Evolutionary conservation across 2,113 vertebrate genomes (phyloP), one percentile per base, ranked within the genome.

Genomic region (Ictalurus punctatus): DNA sequence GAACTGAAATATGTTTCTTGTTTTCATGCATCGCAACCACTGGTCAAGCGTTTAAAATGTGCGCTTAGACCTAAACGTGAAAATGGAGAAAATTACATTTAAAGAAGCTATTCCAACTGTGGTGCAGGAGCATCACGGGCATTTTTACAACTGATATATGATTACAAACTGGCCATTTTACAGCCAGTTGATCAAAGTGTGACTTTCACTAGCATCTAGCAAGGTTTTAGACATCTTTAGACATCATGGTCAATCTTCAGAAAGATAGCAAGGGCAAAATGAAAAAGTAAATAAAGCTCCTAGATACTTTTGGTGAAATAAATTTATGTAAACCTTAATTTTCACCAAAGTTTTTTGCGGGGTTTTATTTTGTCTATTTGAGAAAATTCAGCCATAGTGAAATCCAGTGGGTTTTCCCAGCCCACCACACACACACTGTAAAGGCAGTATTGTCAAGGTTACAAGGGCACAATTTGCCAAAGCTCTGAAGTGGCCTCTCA

Each of bases 381-480:
- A 25, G 17, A 74, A 9, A 44, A 44, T 79, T 79, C 44, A 17
- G 76, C 44, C 44, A 16, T 25, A 27, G 48, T 30, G 13, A 30
- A 27, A 30, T 56, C 48, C 52, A 80, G 13, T 56, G 52, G 52
- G 27, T 30, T 56, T 80, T 56, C 52, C 7, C 56, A 82, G 19
- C 80, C 17, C 7, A 21, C 4, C 16, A 59, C n/a, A 82, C n/a
- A 34, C 34, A 59, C 79, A 58, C 27, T 82, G 56, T 59, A 82
- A 81, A 82, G 80, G 16, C 80, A 21, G 8, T 58, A 82, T 58
- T 59, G 54, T 58, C 52, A 78, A 78, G 74, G 21, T 76, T 25
- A 76, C 25, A 76, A 76, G 74, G 74, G 40, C 74, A 78, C 74
- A 78, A 48, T 78, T 78, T 78, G 74, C 9, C 74, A 48, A 78